Evolutionary conservation across 2,113 vertebrate genomes (phyloP).

Genomic region (Cnemophilus loriae): DNA sequence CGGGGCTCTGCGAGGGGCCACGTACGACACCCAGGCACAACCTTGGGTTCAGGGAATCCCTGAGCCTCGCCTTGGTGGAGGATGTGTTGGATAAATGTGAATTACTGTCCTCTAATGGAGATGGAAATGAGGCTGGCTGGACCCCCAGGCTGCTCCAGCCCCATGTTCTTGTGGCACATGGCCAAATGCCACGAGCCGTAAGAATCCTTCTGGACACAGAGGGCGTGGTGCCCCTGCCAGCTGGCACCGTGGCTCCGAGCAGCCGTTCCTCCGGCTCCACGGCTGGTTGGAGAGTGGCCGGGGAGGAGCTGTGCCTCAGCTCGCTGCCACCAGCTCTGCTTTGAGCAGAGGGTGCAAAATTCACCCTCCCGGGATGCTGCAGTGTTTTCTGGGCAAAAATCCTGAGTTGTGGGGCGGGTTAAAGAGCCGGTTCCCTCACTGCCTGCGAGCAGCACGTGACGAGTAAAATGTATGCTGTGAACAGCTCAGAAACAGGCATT

Average conservation of each 20-base stretch:
- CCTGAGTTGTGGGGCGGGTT: neutral
- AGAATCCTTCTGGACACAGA: neutral
- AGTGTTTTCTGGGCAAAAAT: neutral
- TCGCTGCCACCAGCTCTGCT: neutral
- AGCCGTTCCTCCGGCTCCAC: neutral
- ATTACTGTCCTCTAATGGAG: neutral
- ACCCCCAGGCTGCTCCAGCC: neutral
- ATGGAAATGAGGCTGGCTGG: neutral
- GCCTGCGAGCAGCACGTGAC: slow-evolving; percentile 33
- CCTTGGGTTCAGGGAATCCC: neutral
- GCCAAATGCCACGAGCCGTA: neutral
- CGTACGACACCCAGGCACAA: accelerated
- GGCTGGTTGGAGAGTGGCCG: neutral
- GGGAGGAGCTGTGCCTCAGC: neutral
- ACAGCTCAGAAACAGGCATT: slow-evolving; percentile 18
- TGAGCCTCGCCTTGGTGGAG: neutral
- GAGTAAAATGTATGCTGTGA: slow-evolving; percentile 2
- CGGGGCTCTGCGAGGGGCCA: accelerated
- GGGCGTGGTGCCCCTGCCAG: neutral
- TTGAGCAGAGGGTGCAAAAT: neutral
- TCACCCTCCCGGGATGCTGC: neutral
- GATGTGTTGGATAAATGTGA: neutral
- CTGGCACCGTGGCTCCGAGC: neutral
- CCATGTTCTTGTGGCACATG: neutral
- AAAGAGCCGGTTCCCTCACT: neutral